Evolutionary conservation across 2,113 vertebrate genomes (phyloP), one percentile per base, ranked within the genome.

Genomic region (Callospermophilus lateralis): DNA sequence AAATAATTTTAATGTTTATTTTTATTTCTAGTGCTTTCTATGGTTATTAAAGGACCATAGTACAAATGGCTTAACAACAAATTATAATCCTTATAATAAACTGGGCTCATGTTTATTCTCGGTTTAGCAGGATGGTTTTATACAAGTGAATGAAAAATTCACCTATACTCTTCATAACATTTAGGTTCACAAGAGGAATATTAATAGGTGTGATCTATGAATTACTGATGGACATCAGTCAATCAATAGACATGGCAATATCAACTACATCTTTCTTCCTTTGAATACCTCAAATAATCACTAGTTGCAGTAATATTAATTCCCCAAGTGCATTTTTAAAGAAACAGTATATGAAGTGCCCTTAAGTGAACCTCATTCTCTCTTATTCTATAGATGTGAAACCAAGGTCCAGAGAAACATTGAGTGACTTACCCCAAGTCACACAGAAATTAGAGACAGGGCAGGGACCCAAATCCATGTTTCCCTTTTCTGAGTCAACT

Each of bases 231-330:
- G 32, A 19, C 53, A 65, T 58, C 65, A 85, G 28, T 61, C 74
- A 28, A 34, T 67, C 32, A 77, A 4, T 24, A 89, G 53, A 89
- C 12, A 51, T 53, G 30, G 48, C 24, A 42, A 51, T 45, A 92
- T 42, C 32, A 51, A 90, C 39, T 79, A 51, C 13, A 58, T 70
- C 22, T 83, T 86, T 32, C 11, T 13, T 79, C 16, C 37, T 78
- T 51, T 94, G 28, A 80, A 70, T 78, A 89, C 30, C 55, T 90
- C 34, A 80, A 48, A 39, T 53, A 92, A 94, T 39, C 28, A 72
- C 32, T 85, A 63, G 16, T 67, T 67, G 90, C 84, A 83, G 13
- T 84, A 86, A 39, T 89, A 96, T 88, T 95, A 77, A 92, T 76
- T 37, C 6, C 17, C 28, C n/a, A 76, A 74, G 61, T 81, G 48